Evolutionary conservation across 2,113 vertebrate species (phyloP).

Genomic region (Miniopterus natalensis): DNA sequence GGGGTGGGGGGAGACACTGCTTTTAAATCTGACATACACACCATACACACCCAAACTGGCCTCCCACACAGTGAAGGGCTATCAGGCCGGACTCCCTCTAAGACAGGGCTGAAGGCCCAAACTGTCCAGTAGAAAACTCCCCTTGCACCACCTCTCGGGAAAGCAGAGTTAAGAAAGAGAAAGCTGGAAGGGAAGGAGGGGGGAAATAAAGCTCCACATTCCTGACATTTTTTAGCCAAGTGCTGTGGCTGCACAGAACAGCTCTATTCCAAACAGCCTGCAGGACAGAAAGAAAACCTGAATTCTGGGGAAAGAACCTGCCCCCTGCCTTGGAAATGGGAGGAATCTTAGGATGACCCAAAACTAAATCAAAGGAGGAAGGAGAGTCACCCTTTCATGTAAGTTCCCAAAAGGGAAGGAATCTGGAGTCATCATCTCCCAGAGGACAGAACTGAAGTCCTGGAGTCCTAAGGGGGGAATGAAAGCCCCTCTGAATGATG

Average conservation of each 20-base stretch:
- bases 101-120: slow-evolving; percentile 62
- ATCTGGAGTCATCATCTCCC: slow-evolving; percentile 49
- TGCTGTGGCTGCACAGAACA: slow-evolving; percentile 76
- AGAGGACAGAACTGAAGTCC: neutral
- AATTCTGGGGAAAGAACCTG: neutral
- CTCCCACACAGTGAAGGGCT: neutral
- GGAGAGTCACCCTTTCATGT: neutral
- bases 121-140: slow-evolving; percentile 54
- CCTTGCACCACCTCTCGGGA: slow-evolving; percentile 63
- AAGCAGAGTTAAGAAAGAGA: slow-evolving; percentile 78
- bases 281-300: slow-evolving; percentile 67
- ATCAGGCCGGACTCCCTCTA: neutral
- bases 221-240: slow-evolving; percentile 87
- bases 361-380: slow-evolving; percentile 27
- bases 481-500: neutral
- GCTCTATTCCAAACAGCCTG: slow-evolving; percentile 75
- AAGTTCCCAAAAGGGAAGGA: slow-evolving; percentile 52
- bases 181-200: slow-evolving; percentile 76
- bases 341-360: neutral
- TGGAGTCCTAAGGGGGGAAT: neutral
- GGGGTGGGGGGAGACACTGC: neutral
- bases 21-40: slow-evolving; percentile 54
- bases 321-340: neutral
- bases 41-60: neutral
- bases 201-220: slow-evolving; percentile 84